Conservation (phyloP, 2,113 vertebrate species). For the Bostrychus sinensis region DNA sequence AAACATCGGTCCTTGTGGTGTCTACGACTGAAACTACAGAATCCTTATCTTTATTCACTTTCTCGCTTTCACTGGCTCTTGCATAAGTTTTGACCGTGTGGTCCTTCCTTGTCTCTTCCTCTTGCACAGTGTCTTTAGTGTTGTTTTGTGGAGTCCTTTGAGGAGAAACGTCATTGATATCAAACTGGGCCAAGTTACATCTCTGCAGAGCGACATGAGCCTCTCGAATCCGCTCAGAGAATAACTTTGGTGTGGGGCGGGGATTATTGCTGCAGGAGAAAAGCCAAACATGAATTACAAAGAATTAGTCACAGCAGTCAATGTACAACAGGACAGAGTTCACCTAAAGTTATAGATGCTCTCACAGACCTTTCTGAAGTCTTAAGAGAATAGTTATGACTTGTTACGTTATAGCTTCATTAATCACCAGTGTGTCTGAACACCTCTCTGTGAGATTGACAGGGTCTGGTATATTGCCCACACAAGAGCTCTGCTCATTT, state of each 20-base stretch:
- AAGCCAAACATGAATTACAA: constrained; percentile 30
- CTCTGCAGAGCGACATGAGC: constrained; percentile 70
- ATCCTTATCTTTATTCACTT: background rate
- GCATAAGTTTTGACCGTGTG: background rate
- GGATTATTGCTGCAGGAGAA: constrained; percentile 32
- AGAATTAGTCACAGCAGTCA: constrained; percentile 32
- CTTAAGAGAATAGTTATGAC: no score
- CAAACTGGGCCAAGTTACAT: constrained; percentile 55
- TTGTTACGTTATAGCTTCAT: no score
- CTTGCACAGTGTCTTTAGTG: constrained; percentile 4
- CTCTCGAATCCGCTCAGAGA: constrained; percentile 72
- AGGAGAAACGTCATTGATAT: background rate
- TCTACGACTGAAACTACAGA: constrained; percentile 13
- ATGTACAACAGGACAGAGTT: no score
- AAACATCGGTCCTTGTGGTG: background rate
- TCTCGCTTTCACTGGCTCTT: constrained; percentile 1
- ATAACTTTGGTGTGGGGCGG: constrained; percentile 58
- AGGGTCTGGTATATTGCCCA: no score
- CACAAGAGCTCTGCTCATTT: no score
- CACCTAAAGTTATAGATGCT: no score
- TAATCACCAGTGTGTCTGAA: no score
- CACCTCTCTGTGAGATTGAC: no score
- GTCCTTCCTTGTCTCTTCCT: background rate
- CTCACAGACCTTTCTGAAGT: no score
- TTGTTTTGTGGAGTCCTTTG: constrained; percentile 15